Base-by-base conservation (phyloP, 1,140 invertebrate species). In the Bombus confusus region DNA sequence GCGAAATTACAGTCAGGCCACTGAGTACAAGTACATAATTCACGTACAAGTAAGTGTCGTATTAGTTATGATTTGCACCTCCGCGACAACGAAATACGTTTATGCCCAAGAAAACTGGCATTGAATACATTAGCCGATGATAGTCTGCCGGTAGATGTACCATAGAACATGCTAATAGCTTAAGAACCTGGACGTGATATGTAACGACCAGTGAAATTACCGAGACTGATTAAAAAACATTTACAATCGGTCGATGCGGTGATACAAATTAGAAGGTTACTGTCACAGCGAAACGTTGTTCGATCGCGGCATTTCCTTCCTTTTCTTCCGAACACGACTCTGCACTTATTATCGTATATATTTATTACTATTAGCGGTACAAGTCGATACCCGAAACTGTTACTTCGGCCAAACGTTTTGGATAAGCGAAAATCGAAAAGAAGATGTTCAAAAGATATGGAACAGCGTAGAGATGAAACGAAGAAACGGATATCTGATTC, bases 1-100 rank as follows among this genome's bases (percentile, higher is more conserved):
- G 87, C 87, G 84, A 91, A 92, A 91, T 90, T 79, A 80, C 86
- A 91, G 91, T 89, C 69, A 83, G 78, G 57, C 75, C 75, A 64
- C 39, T 39, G 59, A 64, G 57, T 78, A 59, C 75, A 64, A 78
- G 59, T 78, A 28, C 75, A 43, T 64, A 78, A 78, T 78, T 64
- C 75, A 41, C 41, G 75, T 41, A 78, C 75, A 64, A 78, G 75
- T 78, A 66, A 78, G 64, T 78, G 75, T 75, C 59, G 69, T 57
- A 76, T 80, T 80, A 80, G 43, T 68, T 79, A 66, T 43, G 79
- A 74, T 83, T 66, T 75, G 34, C 39, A 28, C 31, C 72, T 66
- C 31, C n/a, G 15, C n/a, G 34, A 75, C 69, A 66, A 37, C 37
- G 25, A 83, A 74, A 47, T 57, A 62, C 28, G 57, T 59, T 25